Conservation (phyloP, 2,113 vertebrate species). For the Grantiella picta region DNA sequence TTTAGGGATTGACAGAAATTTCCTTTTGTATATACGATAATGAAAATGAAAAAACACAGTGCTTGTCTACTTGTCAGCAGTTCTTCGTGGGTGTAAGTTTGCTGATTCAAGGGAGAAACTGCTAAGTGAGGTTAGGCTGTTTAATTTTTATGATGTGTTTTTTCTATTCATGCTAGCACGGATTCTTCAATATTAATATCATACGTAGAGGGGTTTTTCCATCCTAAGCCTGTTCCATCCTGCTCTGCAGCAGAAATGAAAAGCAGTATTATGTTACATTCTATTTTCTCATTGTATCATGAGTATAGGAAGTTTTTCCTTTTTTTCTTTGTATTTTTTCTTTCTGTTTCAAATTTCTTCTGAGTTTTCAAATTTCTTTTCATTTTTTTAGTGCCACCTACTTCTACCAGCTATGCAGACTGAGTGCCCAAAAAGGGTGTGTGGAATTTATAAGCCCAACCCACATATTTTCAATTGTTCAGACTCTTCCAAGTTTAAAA, state of each 20-base stretch:
- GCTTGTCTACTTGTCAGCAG: background rate
- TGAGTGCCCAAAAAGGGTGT: background rate
- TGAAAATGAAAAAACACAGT: background rate
- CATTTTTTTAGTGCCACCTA: background rate
- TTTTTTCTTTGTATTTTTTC: background rate
- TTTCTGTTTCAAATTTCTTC: background rate
- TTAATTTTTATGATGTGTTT: background rate
- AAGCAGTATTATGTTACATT: background rate
- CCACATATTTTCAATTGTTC: constrained; percentile 45
- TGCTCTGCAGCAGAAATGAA: background rate
- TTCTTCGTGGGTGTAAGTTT: background rate
- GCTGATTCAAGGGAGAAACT: background rate
- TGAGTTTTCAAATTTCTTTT: background rate
- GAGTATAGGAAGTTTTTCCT: background rate
- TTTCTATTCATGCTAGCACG: background rate
- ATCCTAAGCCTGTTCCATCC: background rate
- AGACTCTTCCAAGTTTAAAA: constrained; percentile 43
- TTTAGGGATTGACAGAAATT: background rate
- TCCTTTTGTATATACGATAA: background rate
- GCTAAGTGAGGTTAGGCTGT: background rate
- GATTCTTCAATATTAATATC: background rate
- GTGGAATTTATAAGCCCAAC: constrained; percentile 28
- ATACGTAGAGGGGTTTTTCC: background rate
- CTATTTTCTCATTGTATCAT: background rate
- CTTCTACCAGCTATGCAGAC: background rate